Percentiles rank a stretch among this genome's conserved stretches.
Evolutionary conservation across 2,113 vertebrate genomes (phyloP).

Genomic region (Irena cyanogastra): DNA sequence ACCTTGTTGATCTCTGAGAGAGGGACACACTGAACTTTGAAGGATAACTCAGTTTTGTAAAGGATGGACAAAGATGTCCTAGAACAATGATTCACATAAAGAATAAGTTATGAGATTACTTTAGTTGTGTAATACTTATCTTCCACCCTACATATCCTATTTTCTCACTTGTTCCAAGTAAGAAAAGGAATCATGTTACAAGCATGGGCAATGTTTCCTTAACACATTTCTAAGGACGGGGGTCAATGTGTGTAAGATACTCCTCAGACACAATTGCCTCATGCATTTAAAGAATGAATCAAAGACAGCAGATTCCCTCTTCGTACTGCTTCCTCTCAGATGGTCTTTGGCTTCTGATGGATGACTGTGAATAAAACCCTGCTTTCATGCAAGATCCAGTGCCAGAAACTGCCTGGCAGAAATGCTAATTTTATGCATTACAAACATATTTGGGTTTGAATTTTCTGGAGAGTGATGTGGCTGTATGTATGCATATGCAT

Average conservation of each 20-base stretch:
- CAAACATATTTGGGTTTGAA: not conserved
- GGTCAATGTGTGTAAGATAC: not conserved
- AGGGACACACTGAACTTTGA: not conserved
- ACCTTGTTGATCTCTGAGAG: not conserved
- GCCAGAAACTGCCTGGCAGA: not conserved
- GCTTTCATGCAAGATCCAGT: not conserved
- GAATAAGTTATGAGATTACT: not conserved
- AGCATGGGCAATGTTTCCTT: not conserved
- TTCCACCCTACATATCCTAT: not conserved
- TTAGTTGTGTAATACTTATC: not conserved
- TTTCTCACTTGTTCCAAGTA: not conserved
- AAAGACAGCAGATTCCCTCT: not conserved
- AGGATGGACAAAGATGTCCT: not conserved
- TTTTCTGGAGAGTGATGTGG: not conserved
- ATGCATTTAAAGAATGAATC: not conserved
- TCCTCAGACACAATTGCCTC: not conserved
- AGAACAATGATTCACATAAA: not conserved
- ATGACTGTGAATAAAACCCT: not conserved
- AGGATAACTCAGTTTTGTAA: not conserved
- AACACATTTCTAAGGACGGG: not conserved
- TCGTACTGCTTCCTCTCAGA: not conserved
- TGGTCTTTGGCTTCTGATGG: not conserved
- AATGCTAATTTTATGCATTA: not conserved
- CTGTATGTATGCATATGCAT: accelerated
- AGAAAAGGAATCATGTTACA: not conserved